phyloP scores from a whole-genome alignment of 1,140 invertebrate genomes.

The Spodoptera frugiperda region DNA sequence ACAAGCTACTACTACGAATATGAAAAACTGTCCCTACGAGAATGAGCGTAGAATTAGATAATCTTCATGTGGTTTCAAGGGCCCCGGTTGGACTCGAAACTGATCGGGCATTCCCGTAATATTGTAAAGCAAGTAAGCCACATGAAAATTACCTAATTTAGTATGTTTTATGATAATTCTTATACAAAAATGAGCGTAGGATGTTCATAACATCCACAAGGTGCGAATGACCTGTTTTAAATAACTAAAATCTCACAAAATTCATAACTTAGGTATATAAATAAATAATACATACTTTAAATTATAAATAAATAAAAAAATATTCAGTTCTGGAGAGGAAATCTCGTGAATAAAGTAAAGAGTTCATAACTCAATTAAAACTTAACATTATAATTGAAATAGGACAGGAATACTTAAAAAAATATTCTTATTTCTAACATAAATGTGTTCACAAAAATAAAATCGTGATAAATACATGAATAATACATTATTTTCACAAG shows the following conservation, averaged over 20 bases:
- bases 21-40: too few relatives aligned
- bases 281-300: neutral
- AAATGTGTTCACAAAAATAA: neutral
- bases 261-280: neutral
- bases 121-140: too few relatives aligned
- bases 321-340: slow-evolving; percentile 13
- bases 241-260: slow-evolving; percentile 9
- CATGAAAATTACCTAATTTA: too few relatives aligned
- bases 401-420: neutral
- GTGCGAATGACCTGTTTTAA: neutral
- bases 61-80: too few relatives aligned
- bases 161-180: too few relatives aligned
- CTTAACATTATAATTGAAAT: neutral
- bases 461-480: neutral
- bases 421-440: slow-evolving; percentile 15
- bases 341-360: slow-evolving; percentile 3
- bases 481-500: neutral
- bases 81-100: too few relatives aligned
- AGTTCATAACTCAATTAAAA: slow-evolving; percentile 16
- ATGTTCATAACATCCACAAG: neutral
- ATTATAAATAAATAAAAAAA: neutral
- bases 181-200: too few relatives aligned
- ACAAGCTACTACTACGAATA: too few relatives aligned
- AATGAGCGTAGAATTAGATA: too few relatives aligned
- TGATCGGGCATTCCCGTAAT: too few relatives aligned